phyloP scores from a whole-genome alignment of 2,113 vertebrate species.

The Thunnus thynnus region DNA sequence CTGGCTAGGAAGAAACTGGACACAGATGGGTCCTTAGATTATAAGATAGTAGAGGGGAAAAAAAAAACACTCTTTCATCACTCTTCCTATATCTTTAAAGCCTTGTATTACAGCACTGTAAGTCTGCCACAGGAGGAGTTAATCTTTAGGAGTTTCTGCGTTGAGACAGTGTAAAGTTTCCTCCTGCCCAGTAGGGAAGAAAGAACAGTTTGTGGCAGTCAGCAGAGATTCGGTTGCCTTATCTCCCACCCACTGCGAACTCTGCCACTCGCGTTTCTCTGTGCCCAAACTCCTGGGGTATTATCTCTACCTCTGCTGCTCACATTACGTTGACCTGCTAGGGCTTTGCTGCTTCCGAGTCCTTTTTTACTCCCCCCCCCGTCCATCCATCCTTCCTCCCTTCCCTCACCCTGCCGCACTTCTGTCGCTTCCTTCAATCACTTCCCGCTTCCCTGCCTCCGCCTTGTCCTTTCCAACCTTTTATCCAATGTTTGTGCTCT shows the following conservation, averaged over 20 bases:
- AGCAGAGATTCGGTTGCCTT: slow-evolving; percentile 55
- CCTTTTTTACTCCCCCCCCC: not conserved
- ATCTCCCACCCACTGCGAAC: slow-evolving; percentile 58
- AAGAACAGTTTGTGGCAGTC: slow-evolving; percentile 59
- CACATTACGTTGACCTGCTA: slow-evolving; percentile 56
- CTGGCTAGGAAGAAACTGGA: slow-evolving; percentile 13
- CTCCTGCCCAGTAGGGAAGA: slow-evolving; percentile 29
- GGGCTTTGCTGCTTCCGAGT: not conserved
- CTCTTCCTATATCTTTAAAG: slow-evolving; percentile 36
- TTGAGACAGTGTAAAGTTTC: slow-evolving; percentile 42
- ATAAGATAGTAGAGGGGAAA: slow-evolving; percentile 11
- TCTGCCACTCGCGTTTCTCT: slow-evolving; percentile 21
- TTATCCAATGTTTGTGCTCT: slow-evolving; percentile 1
- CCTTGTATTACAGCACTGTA: slow-evolving; percentile 41
- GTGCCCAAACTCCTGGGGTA: slow-evolving; percentile 34
- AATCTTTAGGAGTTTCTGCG: slow-evolving; percentile 46
- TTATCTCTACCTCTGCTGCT: slow-evolving; percentile 67
- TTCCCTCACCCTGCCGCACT: not conserved
- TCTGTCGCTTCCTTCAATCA: not conserved
- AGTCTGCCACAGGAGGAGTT: slow-evolving; percentile 55
- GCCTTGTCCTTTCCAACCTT: not conserved
- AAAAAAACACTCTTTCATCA: slow-evolving; percentile 35
- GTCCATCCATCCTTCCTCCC: not conserved
- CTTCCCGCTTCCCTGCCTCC: slow-evolving; percentile 8
- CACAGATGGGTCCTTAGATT: slow-evolving; percentile 33